Conservation (phyloP, 2,888 invertebrate species). For the Acronicta aceris region DNA sequence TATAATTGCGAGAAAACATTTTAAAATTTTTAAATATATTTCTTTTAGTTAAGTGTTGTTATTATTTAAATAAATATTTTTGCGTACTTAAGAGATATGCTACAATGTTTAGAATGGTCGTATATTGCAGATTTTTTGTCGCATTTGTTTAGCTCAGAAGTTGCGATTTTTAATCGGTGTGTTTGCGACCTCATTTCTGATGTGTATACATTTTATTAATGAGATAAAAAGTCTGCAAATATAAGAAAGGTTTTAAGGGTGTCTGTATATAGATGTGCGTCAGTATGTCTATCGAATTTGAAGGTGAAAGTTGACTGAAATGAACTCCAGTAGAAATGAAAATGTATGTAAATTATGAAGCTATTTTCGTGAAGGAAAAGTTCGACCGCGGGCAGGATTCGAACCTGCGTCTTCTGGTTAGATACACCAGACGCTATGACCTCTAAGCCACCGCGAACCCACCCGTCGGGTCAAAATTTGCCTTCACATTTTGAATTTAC, state of each 20-base stretch:
- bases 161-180: too few relatives aligned
- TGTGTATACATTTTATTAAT: not conserved
- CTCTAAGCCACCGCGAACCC: too few relatives aligned
- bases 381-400: too few relatives aligned
- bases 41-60: slow-evolving; percentile 38
- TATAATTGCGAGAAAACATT: too few relatives aligned
- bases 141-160: not conserved
- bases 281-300: not conserved
- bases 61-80: slow-evolving; percentile 30
- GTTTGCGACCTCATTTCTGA: too few relatives aligned
- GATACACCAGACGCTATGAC: too few relatives aligned
- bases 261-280: slow-evolving; percentile 5
- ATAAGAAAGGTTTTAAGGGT: not conserved
- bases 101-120: slow-evolving; percentile 8
- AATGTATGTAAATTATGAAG: too few relatives aligned
- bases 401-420: too few relatives aligned
- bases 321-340: too few relatives aligned
- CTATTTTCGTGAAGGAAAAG: too few relatives aligned
- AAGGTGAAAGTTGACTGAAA: not conserved
- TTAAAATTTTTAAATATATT: slow-evolving; percentile 35
- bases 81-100: slow-evolving; percentile 42
- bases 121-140: slow-evolving; percentile 31
- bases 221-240: slow-evolving; percentile 22
- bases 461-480: too few relatives aligned
- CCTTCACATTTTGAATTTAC: too few relatives aligned